Evolutionary conservation across 30 jellyfish, hydroid and myxozoan species (phyloP).

Genomic region (Kudoa iwatai): DNA sequence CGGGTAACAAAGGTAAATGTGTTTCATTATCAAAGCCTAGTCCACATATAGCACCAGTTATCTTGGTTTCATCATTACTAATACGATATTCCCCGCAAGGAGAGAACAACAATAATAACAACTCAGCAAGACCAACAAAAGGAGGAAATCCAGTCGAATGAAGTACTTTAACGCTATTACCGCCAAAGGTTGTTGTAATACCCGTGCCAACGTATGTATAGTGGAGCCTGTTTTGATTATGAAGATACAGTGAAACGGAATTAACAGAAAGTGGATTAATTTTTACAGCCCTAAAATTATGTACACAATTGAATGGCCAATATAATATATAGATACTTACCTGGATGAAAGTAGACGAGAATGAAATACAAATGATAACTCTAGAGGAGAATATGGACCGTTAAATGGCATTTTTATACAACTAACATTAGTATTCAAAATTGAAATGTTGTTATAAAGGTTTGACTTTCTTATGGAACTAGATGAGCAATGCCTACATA

Average conservation of each 20-base stretch:
- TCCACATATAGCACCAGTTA: slow-evolving; percentile 73
- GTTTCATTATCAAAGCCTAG: slow-evolving; percentile 22
- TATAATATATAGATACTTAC: no score
- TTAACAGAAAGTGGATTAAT: not conserved
- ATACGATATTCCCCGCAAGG: not conserved
- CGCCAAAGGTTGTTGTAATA: not conserved
- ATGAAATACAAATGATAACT: no score
- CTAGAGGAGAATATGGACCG: no score
- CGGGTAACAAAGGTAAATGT: slow-evolving; percentile 31
- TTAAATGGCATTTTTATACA: no score
- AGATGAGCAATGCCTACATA: no score
- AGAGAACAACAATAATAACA: not conserved
- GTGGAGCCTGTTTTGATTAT: not conserved
- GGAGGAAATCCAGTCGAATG: not conserved
- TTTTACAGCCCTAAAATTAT: not conserved
- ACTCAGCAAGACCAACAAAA: not conserved
- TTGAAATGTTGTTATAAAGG: no score
- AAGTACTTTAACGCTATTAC: not conserved
- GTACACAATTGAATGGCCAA: no score
- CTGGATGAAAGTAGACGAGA: no score
- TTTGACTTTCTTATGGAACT: no score
- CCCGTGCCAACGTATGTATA: not conserved
- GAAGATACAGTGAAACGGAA: not conserved
- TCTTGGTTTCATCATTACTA: slow-evolving; percentile 4
- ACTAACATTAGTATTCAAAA: no score